These are phyloP conservation scores for Neogale vison DNA, from an alignment of 2,113 vertebrate species.

Conservation along the genomic window DNA sequence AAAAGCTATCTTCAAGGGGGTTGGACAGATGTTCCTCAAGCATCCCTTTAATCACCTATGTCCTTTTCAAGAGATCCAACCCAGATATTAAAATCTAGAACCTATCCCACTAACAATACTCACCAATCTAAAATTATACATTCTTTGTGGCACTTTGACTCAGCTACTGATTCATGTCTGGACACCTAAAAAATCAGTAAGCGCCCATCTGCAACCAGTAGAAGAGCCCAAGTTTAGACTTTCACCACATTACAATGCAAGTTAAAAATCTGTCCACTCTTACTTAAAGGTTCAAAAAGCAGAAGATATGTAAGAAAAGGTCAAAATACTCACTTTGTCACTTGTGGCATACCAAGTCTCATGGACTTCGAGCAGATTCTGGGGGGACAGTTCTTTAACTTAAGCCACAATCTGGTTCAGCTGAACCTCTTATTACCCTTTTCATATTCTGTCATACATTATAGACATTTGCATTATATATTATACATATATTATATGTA, in stretches of 20 bases:
- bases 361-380: not conserved
- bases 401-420: not conserved
- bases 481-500: not conserved
- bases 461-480: not conserved
- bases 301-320: not conserved
- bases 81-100: conserved; percentile 4
- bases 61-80: not conserved
- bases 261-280: not conserved
- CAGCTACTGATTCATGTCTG: not conserved
- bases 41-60: not conserved
- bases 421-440: not conserved
- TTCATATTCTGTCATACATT: conserved; percentile 4
- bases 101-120: not conserved
- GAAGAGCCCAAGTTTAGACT: not conserved
- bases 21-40: not conserved
- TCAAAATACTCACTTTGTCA: not conserved
- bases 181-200: conserved; percentile 22
- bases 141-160: not conserved
- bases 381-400: not conserved
- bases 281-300: not conserved
- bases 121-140: not conserved
- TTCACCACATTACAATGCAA: not conserved
- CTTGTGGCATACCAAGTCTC: not conserved
- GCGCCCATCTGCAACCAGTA: not conserved
- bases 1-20: not conserved